Base-by-base conservation (phyloP, 2,113 vertebrate species). In the Salvator merianae region DNA sequence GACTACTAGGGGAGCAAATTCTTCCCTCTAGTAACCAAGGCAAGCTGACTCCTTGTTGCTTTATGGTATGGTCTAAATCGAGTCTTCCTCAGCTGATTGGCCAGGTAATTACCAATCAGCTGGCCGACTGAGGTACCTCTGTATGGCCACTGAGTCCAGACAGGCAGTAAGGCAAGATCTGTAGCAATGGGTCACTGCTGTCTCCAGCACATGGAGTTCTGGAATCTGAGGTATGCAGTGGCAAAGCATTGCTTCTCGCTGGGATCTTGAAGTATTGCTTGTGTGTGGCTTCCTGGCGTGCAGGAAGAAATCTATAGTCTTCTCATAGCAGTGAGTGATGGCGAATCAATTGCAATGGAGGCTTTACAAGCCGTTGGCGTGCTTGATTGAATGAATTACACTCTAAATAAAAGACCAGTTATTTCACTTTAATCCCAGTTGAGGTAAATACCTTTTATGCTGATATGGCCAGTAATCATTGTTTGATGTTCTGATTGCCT, bases 401-500 rank as follows among this genome's bases (percentile, higher is more conserved):
- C 59, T 16, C 40, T 68, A 75, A 75, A 83, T 83, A 66, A 83
- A 50, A 66, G 40, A 30, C 40, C 40, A 18, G 81, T 18, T 34
- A 34, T 83, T 75, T 83, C 81, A 63, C 24, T 30, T 66, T 38
- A 47, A 68, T 83, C 72, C 63, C 72, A 66, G 72, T 28, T 32
- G 72, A 53, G 59, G 38, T 82, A 79, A 59, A 78, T 90, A 70
- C 82, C 30, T 53, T 62, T 50, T 83, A 34, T 10, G 3, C 59
- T 76, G 55, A 65, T 65, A 47, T 22, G 30, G 71, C 71, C 47
- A 47, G 59, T 65, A 32, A 32, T 32, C 71, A 30, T 83, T 74
- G 81, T 66, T 75, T 50, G 72, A 62, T 66, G 81, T 5, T 12
- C n/a, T 83, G 75, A 75, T 75, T 34, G 81, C 81, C n/a, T 16